phyloP scores from a whole-genome alignment of 1,140 invertebrate genomes.

The Drosophila mauritiana region DNA sequence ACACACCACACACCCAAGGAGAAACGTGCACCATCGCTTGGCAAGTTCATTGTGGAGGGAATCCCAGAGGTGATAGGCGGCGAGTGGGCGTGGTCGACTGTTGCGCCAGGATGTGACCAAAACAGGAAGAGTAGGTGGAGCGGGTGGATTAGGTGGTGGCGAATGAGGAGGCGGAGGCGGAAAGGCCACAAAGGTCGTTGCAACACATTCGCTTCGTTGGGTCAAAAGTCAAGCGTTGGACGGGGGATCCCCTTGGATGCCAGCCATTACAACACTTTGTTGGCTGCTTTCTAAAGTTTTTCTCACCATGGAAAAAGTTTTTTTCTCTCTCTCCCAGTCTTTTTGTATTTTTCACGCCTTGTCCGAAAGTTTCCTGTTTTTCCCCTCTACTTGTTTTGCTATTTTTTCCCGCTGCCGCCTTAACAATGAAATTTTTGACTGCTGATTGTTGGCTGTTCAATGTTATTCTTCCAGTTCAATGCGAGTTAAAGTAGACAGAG shows the following conservation, averaged over 20 bases:
- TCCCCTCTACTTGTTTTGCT: constrained; percentile 40
- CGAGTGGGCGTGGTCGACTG: constrained; percentile 63
- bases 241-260: constrained; percentile 28
- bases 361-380: constrained; percentile 59
- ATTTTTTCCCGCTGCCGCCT: constrained; percentile 28
- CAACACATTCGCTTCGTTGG: constrained; percentile 69
- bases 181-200: constrained; percentile 76
- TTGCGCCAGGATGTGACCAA: constrained; percentile 65
- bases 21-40: constrained; percentile 43
- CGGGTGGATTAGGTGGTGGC: neutral
- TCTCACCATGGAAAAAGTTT: constrained; percentile 51
- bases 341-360: constrained; percentile 77
- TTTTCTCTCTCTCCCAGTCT: constrained; percentile 20
- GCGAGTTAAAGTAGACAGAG: constrained; percentile 58
- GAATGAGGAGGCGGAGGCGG: constrained; percentile 5
- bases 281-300: constrained; percentile 72
- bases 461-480: constrained; percentile 73
- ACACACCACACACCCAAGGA: constrained; percentile 18
- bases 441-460: constrained; percentile 77
- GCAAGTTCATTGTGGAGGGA: constrained; percentile 61
- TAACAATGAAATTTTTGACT: constrained; percentile 75
- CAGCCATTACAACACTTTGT: constrained; percentile 79
- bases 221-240: constrained; percentile 66
- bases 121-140: neutral
- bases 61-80: constrained; percentile 13